Percentiles rank a stretch among this genome's conserved stretches.
These are phyloP conservation scores for Acanthopagrus latus DNA, from an alignment of 2,797 vertebrate genomes.

Conservation along the genomic window DNA sequence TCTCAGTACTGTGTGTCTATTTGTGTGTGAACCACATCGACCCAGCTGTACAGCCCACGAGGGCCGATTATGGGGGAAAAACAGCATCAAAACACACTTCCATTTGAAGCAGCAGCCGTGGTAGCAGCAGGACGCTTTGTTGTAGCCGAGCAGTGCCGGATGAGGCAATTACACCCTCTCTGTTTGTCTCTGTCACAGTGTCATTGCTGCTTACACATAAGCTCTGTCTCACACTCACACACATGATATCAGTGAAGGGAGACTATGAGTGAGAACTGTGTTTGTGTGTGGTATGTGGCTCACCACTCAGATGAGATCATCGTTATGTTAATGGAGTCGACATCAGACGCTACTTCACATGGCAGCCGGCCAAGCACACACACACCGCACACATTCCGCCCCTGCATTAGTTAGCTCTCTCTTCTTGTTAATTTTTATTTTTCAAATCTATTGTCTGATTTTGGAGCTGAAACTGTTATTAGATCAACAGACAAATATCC, in stretches of 20 bases:
- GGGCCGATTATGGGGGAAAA: conserved; percentile 31
- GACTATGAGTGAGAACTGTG: conserved; percentile 15
- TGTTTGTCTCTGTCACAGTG: conserved; percentile 54
- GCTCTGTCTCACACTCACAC: conserved; percentile 8
- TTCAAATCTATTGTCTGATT: neutral
- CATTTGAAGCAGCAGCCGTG: conserved; percentile 49
- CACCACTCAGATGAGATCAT: conserved; percentile 74
- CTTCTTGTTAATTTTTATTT: no score
- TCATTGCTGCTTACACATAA: conserved; percentile 36
- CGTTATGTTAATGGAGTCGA: conserved; percentile 61
- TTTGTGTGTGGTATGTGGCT: conserved; percentile 52
- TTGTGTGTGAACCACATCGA: conserved; percentile 26
- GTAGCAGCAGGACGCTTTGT: conserved; percentile 57
- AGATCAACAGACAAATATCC: neutral
- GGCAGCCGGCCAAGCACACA: conserved; percentile 48
- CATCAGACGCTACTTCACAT: conserved; percentile 64
- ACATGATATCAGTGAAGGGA: conserved; percentile 11
- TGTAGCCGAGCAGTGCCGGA: conserved; percentile 46
- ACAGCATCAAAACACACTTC: conserved; percentile 38
- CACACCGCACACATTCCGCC: conserved; percentile 45
- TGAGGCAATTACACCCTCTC: conserved; percentile 64
- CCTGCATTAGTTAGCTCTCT: conserved; percentile 17
- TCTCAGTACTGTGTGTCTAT: conserved; percentile 21
- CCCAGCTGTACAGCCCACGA: conserved; percentile 23
- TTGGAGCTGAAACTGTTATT: neutral